A percentile compares a stretch with the other conserved stretches of the same genome.
phyloP scores from a whole-genome alignment of 2,113 vertebrate species.

The Antechinus stuartii region DNA sequence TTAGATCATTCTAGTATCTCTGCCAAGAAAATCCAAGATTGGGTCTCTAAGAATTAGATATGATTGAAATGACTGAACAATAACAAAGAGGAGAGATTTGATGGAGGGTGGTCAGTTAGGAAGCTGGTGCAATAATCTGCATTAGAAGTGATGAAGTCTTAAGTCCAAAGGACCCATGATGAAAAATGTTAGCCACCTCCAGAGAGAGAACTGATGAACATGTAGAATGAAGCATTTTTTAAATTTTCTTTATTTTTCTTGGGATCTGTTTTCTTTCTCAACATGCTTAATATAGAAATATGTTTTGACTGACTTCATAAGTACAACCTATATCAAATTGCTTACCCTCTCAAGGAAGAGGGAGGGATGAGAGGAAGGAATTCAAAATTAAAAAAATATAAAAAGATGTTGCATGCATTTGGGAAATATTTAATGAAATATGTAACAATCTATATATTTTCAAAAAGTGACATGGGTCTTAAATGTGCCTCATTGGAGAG shows the following conservation, averaged over 20 bases:
- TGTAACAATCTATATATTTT: background rate
- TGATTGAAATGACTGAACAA: background rate
- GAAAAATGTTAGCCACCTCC: background rate
- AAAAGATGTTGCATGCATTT: background rate
- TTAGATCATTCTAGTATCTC: background rate
- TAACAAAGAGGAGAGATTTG: background rate
- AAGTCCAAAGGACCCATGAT: background rate
- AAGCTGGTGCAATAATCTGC: background rate
- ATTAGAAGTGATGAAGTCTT: background rate
- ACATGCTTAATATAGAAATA: background rate
- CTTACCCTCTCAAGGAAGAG: background rate
- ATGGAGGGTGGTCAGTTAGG: background rate
- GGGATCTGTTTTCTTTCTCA: background rate
- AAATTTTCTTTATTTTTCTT: background rate
- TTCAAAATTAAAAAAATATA: background rate
- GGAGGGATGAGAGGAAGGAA: background rate
- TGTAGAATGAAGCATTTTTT: background rate
- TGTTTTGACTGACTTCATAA: background rate
- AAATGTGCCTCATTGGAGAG: background rate
- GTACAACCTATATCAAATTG: background rate
- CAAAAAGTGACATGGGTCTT: background rate
- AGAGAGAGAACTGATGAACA: background rate
- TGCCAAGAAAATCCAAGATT: background rate
- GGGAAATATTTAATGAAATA: background rate
- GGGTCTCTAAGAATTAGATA: too few relatives aligned